A percentile compares a stretch with the other conserved stretches of the same genome.
phyloP scores from a whole-genome alignment of 64 coral and sea anemone genomes.

The Actinia tenebrosa region DNA sequence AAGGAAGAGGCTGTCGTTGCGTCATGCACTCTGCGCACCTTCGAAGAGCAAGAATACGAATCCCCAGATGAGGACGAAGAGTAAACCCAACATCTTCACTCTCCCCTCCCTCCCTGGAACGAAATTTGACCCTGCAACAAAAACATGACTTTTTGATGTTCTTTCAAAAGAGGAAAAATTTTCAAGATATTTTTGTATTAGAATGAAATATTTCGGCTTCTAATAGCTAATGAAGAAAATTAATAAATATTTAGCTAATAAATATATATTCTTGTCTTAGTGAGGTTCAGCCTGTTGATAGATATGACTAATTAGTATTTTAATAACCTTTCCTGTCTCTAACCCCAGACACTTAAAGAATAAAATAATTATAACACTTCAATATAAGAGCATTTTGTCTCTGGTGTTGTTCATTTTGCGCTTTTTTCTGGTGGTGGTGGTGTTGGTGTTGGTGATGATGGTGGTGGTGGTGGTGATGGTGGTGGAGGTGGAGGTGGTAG shows the following conservation, averaged over 20 bases:
- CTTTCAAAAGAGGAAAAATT: not conserved
- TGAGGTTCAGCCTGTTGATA: not conserved
- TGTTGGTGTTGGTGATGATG: too few relatives aligned
- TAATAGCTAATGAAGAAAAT: not conserved
- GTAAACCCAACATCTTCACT: not conserved
- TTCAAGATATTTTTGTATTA: conserved; percentile 1
- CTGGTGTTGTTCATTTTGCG: too few relatives aligned
- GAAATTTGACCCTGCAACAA: not conserved
- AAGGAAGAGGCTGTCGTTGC: conserved; percentile 46
- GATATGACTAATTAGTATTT: not conserved
- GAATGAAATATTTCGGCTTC: not conserved
- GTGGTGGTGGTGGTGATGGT: too few relatives aligned
- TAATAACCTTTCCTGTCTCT: not conserved
- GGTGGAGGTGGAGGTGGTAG: too few relatives aligned
- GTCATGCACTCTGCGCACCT: conserved; percentile 37
- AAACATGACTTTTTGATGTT: not conserved
- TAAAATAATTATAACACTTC: too few relatives aligned
- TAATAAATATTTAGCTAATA: not conserved
- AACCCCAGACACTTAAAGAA: too few relatives aligned
- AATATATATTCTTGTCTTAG: not conserved
- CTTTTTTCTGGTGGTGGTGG: too few relatives aligned
- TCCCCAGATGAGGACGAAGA: conserved; percentile 50
- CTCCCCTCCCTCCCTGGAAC: not conserved
- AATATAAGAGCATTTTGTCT: too few relatives aligned
- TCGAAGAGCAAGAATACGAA: conserved; percentile 41